A percentile compares a stretch with the other conserved stretches of the same genome.
Evolutionary conservation across 2,113 vertebrate species (phyloP).

Genomic region (Ploceus nigricollis): DNA sequence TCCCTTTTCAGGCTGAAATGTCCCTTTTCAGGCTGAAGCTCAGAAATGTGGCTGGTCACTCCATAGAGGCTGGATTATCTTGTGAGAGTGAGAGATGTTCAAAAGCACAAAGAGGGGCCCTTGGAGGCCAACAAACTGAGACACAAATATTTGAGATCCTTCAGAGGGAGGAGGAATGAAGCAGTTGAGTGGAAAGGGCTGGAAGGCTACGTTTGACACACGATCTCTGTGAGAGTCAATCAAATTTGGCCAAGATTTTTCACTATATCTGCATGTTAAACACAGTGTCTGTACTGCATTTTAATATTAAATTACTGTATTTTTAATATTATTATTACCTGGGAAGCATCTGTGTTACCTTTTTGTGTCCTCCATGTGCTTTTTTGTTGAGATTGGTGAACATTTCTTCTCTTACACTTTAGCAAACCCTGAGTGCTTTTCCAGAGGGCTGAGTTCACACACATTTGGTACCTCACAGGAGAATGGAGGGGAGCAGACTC

Average conservation of each 20-base stretch:
- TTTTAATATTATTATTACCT: not conserved
- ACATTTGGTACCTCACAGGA: not conserved
- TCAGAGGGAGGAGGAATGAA: not conserved
- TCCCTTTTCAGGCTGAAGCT: not conserved
- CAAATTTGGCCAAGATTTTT: not conserved
- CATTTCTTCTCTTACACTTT: not conserved
- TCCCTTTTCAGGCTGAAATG: not conserved
- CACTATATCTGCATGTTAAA: not conserved
- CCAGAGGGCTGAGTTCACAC: not conserved
- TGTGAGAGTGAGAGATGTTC: not conserved
- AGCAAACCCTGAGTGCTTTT: not conserved
- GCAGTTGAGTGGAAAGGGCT: not conserved
- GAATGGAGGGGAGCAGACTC: not conserved
- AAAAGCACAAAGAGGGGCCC: not conserved
- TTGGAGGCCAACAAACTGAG: not conserved
- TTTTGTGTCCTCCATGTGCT: not conserved
- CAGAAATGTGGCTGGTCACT: not conserved
- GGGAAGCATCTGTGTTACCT: not conserved
- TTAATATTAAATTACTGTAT: not conserved
- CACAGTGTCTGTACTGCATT: not conserved
- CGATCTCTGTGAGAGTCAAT: rapidly evolving
- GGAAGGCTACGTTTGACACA: not conserved
- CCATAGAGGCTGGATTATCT: not conserved
- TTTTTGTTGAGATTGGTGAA: not conserved
- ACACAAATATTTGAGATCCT: not conserved